Base-by-base conservation (phyloP, 2,113 vertebrate species). In the Cranoglanis bouderius region DNA sequence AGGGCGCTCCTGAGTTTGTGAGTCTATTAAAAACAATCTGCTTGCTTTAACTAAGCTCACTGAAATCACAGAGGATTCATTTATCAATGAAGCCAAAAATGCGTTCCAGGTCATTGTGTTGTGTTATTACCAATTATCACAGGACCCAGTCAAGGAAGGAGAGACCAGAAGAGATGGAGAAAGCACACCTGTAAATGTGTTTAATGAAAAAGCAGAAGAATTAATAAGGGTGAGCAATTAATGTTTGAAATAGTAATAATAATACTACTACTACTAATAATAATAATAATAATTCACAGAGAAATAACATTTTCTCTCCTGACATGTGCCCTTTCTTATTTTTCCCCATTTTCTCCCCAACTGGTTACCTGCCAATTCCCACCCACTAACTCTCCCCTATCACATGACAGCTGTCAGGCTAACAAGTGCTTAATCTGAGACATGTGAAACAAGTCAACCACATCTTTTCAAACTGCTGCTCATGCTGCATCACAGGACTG, bases 81-180 rank as follows among this genome's bases (percentile, higher is more conserved):
- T 61, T 16, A 13, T 14, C 49, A 35, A 18, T 18, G 38, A 85
- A n/a, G 82, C 43, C 29, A 70, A 19, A 46, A 43, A 77, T 77
- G 2, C 4, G 46, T 40, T 74, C 19, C 24, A 51, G 43, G n/a
- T 53, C 51, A 70, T 9, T 13, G 77, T 38, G 61, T 13, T 29
- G 43, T 72, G 67, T 29, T 46, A 55, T 91, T 87, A 91, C 91
- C 89, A 93, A 91, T 96, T 96, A 92, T 95, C 95, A 0, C 92
- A 91, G 93, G 95, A 94, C 72, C 94, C 89, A 9, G 74, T 19
- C 19, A 77, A 46, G 0, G 95, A 93, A 87, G 96, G 85, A 59
- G 88, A 85, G 0, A 91, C 84, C 4, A 94, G 49, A 32, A 88
- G 19, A 88, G 88, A 88, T 14, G 86, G 51, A 89, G 87, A 91